Evolutionary conservation across 2,797 vertebrate genomes (phyloP), one percentile per base, ranked within the genome.

Genomic region (Sylvilagus floridanus): DNA sequence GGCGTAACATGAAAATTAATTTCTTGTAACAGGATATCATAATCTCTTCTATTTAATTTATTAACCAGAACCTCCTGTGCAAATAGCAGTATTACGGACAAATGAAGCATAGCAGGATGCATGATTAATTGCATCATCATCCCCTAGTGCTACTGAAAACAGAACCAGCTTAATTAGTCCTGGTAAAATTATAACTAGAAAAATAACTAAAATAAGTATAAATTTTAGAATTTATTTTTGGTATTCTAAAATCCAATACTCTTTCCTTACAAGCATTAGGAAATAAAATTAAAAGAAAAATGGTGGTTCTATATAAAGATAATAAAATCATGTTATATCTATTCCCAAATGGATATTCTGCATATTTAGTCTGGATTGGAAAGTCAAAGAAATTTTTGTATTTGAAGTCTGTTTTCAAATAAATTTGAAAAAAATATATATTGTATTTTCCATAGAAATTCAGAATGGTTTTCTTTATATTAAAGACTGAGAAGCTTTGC

Each of bases 1-100:
- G 78, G 42, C 26, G 62, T 47, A 90, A 79, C 22, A 47, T 83
- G 77, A 88, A 94, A 96, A 93, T 82, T 85, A 94, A 93, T 94
- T 92, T 26, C 69, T 75, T 84, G 73, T 32, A 88, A 52, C 5
- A 73, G 16, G 35, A 73, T 84, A 83, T 62, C 72, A 50, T 85
- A 57, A 90, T 94, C 52, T 66, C 50, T 88, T 14, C 77, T 37
- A 35, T 78, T 68, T 93, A 71, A 94, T 81, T 69, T 88, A 84
- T 78, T 92, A 95, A 57, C 37, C 82, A 83, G 88, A 88, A 69
- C 11, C 37, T 72, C 57, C 77, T 79, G 12, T 88, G 79, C 75
- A 92, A 85, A 91, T 2, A 90, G 77, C 11, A 88, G 54, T 62
- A 57, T 57, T 32, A 30, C 26, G 19, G 65, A 30, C 82, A 72